A percentile compares a stretch with the other conserved stretches of the same genome.
Evolutionary conservation across 1,140 invertebrate genomes (phyloP).

Genomic region (Drosophila serrata): DNA sequence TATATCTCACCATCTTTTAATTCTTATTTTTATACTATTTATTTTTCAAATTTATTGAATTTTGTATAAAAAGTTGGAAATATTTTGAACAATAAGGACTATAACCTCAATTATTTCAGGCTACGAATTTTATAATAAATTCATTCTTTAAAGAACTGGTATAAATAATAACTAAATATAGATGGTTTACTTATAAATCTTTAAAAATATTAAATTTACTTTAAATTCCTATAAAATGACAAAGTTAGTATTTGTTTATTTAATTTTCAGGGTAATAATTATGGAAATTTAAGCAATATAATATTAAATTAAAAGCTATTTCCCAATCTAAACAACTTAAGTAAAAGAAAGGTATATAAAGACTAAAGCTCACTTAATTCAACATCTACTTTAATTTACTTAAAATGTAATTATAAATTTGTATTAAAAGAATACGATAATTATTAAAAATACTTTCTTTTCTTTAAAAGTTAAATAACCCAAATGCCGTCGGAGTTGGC

Average conservation of each 20-base stretch:
- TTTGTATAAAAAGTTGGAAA: no score
- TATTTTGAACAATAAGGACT: no score
- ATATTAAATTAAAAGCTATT: neutral
- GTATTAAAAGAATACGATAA: neutral
- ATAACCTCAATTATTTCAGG: no score
- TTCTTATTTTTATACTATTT: no score
- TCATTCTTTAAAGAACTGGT: no score
- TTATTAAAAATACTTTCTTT: neutral
- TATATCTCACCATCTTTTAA: neutral
- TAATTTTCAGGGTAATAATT: neutral
- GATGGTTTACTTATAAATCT: no score
- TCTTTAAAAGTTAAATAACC: no score
- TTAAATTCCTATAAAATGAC: neutral
- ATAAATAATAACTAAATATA: no score
- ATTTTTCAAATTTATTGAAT: neutral
- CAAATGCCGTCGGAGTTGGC: constrained; percentile 6
- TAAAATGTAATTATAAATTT: neutral
- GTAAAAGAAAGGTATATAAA: no score
- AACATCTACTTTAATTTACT: neutral
- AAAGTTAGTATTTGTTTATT: neutral
- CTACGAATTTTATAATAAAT: no score
- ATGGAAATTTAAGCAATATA: neutral
- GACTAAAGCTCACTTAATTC: neutral
- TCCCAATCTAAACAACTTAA: neutral
- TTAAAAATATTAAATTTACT: no score